Base-by-base conservation (phyloP, 2,888 invertebrate species). In the Gastracanthus pulcherrimus region DNA sequence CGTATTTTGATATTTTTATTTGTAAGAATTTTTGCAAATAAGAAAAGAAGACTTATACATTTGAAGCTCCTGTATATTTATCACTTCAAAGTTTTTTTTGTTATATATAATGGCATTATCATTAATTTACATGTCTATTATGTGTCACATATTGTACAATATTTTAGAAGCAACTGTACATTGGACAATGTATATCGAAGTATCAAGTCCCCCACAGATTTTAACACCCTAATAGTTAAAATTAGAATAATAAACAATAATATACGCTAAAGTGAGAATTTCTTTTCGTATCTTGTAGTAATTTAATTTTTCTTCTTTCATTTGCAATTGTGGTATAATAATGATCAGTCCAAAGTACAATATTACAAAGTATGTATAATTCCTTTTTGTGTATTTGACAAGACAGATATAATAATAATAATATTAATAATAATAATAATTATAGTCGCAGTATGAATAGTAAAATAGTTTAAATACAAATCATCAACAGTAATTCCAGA, bases 401-500 rank as follows among this genome's bases (percentile, higher is more conserved):
- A 83, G 78, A 83, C 83, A 72, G 11, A 78, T 67, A 82, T 69
- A 77, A 72, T 69, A 87, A 86, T 89, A 90, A 90, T 77, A 77
- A 72, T 69, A 87, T 86, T 89, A 90, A 90, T 77, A 81, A 66
- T 78, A 82, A 78, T 76, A 69, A 81, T 81, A 82, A 75, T 76
- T 62, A 79, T 84, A 85, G 85, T 84, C 84, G 85, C 87, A 89
- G 87, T 88, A 89, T 83, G 87, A 89, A 88, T 89, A 87, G 86
- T 89, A 90, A 90, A 90, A 90, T 89, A 88, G 89, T 88, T 90
- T 88, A 89, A 89, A 91, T 90, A 90, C 86, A 90, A 90, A 89
- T 85, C 74, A 66, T 87, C 84, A 88, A 89, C 87, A 88, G 85
- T 85, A 86, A 87, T 86, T 87, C 84, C 84, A 85, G 82, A 86